A percentile compares a stretch with the other conserved stretches of the same genome.
Evolutionary conservation across 2,888 invertebrate genomes (phyloP).

Genomic region (Pheosia tremula): DNA sequence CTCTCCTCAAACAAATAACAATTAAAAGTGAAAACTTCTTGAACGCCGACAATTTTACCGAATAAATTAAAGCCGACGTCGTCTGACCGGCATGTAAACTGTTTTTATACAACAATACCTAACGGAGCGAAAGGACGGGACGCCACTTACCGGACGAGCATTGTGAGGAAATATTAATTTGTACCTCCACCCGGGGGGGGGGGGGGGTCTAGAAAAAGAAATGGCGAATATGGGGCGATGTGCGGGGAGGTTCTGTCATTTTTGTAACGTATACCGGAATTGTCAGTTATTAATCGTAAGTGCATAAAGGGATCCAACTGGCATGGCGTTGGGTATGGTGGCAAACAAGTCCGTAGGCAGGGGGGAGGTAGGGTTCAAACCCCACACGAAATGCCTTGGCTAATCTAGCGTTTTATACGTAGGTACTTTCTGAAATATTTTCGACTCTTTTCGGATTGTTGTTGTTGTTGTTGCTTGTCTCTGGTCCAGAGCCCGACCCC

Average conservation of each 20-base stretch:
- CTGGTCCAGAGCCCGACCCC: too few species aligned
- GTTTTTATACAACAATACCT: conserved; percentile 1
- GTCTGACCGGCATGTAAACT: conserved; percentile 11
- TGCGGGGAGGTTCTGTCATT: conserved; percentile 44
- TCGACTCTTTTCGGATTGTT: too few species aligned
- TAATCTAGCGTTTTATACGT: too few species aligned
- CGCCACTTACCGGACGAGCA: conserved; percentile 55
- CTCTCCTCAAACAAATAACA: neutral
- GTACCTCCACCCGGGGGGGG: conserved; percentile 46
- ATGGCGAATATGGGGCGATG: conserved; percentile 45
- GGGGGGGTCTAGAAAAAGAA: conserved; percentile 40
- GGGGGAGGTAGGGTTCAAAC: too few species aligned
- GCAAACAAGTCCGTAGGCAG: too few species aligned
- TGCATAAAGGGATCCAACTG: conserved; percentile 23
- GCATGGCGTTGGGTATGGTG: too few species aligned
- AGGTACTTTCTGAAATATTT: too few species aligned
- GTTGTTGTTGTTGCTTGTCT: too few species aligned
- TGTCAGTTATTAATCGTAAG: conserved; percentile 49
- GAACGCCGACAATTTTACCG: conserved; percentile 4
- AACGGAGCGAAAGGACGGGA: conserved; percentile 15
- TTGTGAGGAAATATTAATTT: conserved; percentile 73
- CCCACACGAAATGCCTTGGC: too few species aligned
- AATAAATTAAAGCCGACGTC: neutral
- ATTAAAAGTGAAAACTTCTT: conserved; percentile 5
- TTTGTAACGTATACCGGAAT: conserved; percentile 55